Conservation (phyloP, 2,888 invertebrate species). For the Caenorhabditis sp. region DNA sequence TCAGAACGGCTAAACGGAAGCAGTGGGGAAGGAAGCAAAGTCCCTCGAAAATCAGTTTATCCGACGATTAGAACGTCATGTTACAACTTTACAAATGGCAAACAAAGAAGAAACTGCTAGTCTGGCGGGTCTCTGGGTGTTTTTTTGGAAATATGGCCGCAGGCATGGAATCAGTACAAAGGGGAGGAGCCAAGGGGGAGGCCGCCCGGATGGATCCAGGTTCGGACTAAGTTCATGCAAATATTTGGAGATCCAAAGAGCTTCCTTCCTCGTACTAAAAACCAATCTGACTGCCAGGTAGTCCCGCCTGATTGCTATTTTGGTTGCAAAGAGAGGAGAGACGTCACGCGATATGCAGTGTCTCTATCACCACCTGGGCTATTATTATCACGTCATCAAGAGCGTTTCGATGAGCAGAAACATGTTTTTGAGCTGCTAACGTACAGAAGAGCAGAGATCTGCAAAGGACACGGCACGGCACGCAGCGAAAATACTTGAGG, state of each 20-base stretch:
- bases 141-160: neutral
- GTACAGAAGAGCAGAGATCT: constrained; percentile 8
- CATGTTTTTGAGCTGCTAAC: neutral
- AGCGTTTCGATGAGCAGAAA: neutral
- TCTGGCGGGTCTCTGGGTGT: neutral
- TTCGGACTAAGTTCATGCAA: neutral
- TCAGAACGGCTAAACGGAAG: constrained; percentile 5
- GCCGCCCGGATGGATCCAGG: neutral
- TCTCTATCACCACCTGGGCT: neutral
- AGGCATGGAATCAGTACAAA: constrained; percentile 7
- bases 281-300: neutral
- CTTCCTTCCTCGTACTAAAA: neutral
- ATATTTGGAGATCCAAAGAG: neutral
- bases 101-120: constrained; percentile 8
- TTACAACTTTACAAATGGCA: constrained; percentile 15
- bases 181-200: neutral
- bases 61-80: constrained; percentile 17
- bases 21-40: constrained; percentile 8
- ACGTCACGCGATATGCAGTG: constrained; percentile 6
- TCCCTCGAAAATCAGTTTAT: constrained; percentile 19
- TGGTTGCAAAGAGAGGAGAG: constrained; percentile 15
- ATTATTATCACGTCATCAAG: constrained; percentile 14
- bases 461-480: neutral
- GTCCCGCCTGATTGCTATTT: neutral
- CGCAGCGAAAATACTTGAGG: neutral